Conservation (phyloP, 2,888 invertebrate species). For the Harpalus rufipes region DNA sequence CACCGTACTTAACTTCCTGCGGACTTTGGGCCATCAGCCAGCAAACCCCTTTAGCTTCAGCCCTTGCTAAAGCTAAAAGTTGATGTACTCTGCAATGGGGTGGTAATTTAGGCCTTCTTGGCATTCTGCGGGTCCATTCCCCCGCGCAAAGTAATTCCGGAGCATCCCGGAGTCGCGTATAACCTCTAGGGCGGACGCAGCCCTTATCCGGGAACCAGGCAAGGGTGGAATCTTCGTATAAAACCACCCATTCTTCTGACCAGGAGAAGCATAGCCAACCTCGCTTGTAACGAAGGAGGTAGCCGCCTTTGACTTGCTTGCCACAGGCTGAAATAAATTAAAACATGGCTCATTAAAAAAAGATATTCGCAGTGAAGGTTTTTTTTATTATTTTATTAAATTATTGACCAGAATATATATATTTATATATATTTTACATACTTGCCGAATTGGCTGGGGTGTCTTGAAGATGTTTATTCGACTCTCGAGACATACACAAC, state of each 20-base stretch:
- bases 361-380: no score
- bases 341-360: neutral
- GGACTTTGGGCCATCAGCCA: slow-evolving; percentile 91
- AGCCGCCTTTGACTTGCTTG: slow-evolving; percentile 87
- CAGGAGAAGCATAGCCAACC: slow-evolving; percentile 89
- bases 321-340: slow-evolving; percentile 70
- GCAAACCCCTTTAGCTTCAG: slow-evolving; percentile 79
- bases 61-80: slow-evolving; percentile 87
- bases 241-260: slow-evolving; percentile 91
- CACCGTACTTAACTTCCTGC: slow-evolving; percentile 85
- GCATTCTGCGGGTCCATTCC: slow-evolving; percentile 89
- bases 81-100: slow-evolving; percentile 85
- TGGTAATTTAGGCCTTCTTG: slow-evolving; percentile 86
- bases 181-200: slow-evolving; percentile 77
- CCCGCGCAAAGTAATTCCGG: slow-evolving; percentile 90
- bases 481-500: slow-evolving; percentile 62
- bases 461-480: slow-evolving; percentile 56
- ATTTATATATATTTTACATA: neutral
- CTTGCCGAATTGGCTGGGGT: neutral
- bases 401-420: no score
- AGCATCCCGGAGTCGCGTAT: slow-evolving; percentile 85
- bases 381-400: no score
- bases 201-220: slow-evolving; percentile 89
- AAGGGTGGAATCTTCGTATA: slow-evolving; percentile 91
- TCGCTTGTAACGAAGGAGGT: slow-evolving; percentile 87